Evolutionary conservation across 1,140 invertebrate genomes (phyloP).

Genomic region (Hyles vespertilio): DNA sequence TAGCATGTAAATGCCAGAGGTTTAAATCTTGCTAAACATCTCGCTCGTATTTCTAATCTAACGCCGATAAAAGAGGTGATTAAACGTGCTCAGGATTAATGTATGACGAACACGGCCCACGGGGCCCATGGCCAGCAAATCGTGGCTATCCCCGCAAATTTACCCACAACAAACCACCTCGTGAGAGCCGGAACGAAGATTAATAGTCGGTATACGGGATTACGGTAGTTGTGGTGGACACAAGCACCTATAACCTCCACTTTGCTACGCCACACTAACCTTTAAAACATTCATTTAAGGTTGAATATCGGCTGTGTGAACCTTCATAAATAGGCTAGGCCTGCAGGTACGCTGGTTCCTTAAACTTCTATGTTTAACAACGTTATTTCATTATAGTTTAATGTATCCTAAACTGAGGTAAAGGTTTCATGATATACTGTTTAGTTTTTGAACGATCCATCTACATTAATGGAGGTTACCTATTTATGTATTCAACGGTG

Average conservation of each 20-base stretch:
- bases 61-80: slow-evolving; percentile 38
- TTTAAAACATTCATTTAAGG: slow-evolving; percentile 15
- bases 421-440: slow-evolving; percentile 18
- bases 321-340: slow-evolving; percentile 15
- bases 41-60: slow-evolving; percentile 21
- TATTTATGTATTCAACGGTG: too few species aligned
- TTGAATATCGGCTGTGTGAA: slow-evolving; percentile 13
- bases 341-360: slow-evolving; percentile 22
- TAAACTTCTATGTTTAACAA: slow-evolving; percentile 31
- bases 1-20: slow-evolving; percentile 2
- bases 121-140: slow-evolving; percentile 50
- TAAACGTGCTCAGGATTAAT: slow-evolving; percentile 43
- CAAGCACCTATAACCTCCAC: slow-evolving; percentile 24
- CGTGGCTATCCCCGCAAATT: slow-evolving; percentile 54
- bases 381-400: slow-evolving; percentile 37
- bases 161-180: slow-evolving; percentile 56
- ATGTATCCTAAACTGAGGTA: slow-evolving; percentile 17
- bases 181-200: slow-evolving; percentile 60
- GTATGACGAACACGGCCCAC: slow-evolving; percentile 43
- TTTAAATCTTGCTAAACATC: slow-evolving; percentile 10
- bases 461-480: not conserved
- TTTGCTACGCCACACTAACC: slow-evolving; percentile 13
- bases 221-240: slow-evolving; percentile 45
- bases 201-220: slow-evolving; percentile 60
- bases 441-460: slow-evolving; percentile 13